Conservation (phyloP, 2,113 vertebrate genomes). For the Scalopus aquaticus region DNA sequence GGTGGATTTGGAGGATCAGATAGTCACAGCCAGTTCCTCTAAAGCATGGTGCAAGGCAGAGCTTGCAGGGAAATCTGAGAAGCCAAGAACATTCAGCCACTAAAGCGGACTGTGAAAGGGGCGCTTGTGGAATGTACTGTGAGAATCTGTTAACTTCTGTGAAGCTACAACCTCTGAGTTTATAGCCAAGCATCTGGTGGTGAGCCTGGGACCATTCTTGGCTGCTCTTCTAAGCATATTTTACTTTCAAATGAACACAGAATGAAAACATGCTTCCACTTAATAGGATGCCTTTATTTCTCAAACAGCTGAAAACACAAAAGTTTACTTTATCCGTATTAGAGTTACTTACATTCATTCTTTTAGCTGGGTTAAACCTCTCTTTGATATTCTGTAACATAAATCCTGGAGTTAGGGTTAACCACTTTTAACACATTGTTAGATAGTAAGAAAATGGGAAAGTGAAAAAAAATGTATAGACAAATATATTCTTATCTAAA, state of each 20-base stretch:
- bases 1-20: background rate
- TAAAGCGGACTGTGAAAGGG: background rate
- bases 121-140: background rate
- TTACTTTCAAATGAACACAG: background rate
- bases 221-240: background rate
- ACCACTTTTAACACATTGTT: background rate
- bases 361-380: background rate
- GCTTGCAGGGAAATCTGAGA: background rate
- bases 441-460: background rate
- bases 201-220: background rate
- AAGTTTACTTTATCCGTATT: background rate
- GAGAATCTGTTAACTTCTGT: background rate
- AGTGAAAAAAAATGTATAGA: background rate
- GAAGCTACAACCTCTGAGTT: background rate
- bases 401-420: background rate
- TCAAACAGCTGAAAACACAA: background rate
- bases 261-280: background rate
- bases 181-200: background rate
- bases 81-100: background rate
- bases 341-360: background rate
- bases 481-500: background rate
- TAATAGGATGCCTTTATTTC: background rate
- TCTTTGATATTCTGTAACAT: background rate
- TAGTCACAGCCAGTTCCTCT: background rate
- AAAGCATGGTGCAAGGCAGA: background rate